Evolutionary conservation across 1,140 invertebrate species (phyloP).

Genomic region (Pteromalus puparum): DNA sequence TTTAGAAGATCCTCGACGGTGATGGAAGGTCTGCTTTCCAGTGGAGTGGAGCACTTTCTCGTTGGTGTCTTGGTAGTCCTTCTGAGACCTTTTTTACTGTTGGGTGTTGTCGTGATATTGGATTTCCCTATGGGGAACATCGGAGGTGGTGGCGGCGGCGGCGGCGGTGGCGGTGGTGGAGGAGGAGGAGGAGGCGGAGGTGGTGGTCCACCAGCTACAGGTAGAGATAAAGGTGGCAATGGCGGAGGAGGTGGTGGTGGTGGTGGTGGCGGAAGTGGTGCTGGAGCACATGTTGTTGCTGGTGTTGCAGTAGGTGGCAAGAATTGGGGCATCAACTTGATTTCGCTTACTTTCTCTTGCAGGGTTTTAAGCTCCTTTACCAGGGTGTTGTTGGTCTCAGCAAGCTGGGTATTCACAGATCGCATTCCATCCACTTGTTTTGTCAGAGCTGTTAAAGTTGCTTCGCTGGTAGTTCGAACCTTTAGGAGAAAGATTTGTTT

Average conservation of each 20-base stretch:
- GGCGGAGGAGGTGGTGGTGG: neutral
- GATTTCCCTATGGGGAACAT: neutral
- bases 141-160: constrained; percentile 36
- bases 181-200: constrained; percentile 41
- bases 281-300: constrained; percentile 8
- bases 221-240: neutral
- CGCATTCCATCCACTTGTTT: constrained; percentile 54
- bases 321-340: constrained; percentile 27
- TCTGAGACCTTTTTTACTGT: neutral
- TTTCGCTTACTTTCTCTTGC: constrained; percentile 51
- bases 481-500: constrained; percentile 37
- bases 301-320: constrained; percentile 26
- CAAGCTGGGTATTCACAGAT: constrained; percentile 53
- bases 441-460: constrained; percentile 51
- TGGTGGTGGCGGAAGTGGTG: constrained; percentile 39
- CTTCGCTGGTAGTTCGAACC: constrained; percentile 55
- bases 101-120: neutral
- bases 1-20: constrained; percentile 69
- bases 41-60: constrained; percentile 60
- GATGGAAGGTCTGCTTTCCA: constrained; percentile 61
- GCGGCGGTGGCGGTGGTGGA: constrained; percentile 47
- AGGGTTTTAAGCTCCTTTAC: constrained; percentile 57
- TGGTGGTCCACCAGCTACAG: neutral
- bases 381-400: constrained; percentile 54
- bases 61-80: constrained; percentile 50